Base-by-base conservation (phyloP, 2,797 vertebrate species). In the Cossypha dichroa region DNA sequence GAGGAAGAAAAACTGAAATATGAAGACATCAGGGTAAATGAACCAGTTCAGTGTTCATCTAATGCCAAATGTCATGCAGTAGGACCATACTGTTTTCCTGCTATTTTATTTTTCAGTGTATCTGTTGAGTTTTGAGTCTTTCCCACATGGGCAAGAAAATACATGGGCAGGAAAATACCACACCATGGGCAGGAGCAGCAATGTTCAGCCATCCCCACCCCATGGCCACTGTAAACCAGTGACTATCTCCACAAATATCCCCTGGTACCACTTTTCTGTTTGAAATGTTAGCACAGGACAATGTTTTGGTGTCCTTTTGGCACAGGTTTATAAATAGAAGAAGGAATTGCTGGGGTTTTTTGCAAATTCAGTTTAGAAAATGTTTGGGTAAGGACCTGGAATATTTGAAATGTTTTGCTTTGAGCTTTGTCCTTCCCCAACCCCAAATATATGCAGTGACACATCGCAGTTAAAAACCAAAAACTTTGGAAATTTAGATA, bases 391-490 rank as follows among this genome's bases (percentile, higher is more conserved):
- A 36, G 12, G 43, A 58, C 22, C 11, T 31, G 56, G 81, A 84
- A 48, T 77, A 69, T 56, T 76, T 68, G 13, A 40, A 92, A 68
- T 73, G 14, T 89, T 96, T 93, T 95, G 40, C 85, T 95, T 87
- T 89, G 82, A 90, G 85, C 28, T 23, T 75, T 76, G 34, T 80
- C 8, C 7, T 85, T 36, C 23, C 12, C 46, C 70, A 82, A 41
- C 60, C 9, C 58, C 72, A 80, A 68, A 28, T 41, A 25, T 4
- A 28, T 31, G 16, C 21, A 43, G 16, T 40, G 46, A 36, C 6
- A 33, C 4, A 20, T 25, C 58, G 36, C 12, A 56, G 33, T n/a
- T 54, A 23, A 76, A 82, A 69, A 3, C 3, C 3, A 34, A 79
- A 76, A 59, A 8, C 15, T 9, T 45, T 55, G 29, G 7, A 25